Base-by-base conservation (phyloP, 2,113 vertebrate species). In the Apaloderma vittatum region DNA sequence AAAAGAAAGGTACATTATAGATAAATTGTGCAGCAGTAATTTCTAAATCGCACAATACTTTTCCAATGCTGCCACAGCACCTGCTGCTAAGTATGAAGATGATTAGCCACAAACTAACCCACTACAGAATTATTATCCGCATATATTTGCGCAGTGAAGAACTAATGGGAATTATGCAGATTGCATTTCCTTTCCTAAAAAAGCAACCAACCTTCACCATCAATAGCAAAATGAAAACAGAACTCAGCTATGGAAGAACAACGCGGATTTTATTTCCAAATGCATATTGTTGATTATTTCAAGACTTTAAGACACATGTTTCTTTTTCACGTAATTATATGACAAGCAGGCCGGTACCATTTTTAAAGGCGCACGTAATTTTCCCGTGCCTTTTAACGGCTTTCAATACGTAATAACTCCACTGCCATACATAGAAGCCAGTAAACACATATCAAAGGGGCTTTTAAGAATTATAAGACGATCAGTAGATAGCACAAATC, bases 141-240 rank as follows among this genome's bases (percentile, higher is more conserved):
- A 87, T 93, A 20, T 84, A 93, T 97, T 97, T 97, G 78, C 11
- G 19, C 65, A 77, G 88, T 86, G 96, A 98, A 97, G 96, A 97
- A 96, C 66, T 95, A 97, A 97, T 90, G 95, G 96, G 85, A 96
- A 98, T 98, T 98, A 97, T 98, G 97, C 94, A 98, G 94, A 93
- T 96, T 96, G 67, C 92, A 93, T 98, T 98, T 94, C 77, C 91
- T 96, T 97, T 90, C 94, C 95, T 30, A 72, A 94, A 96, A 97
- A 98, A 89, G 96, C 93, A 96, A 91, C 92, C 90, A 97, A 97
- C 93, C 96, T 98, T 97, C 95, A 93, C 68, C 94, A 30, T 73
- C 94, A 94, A 95, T 36, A 97, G 93, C 87, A 96, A 97, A 96
- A 86, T 78, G 95, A 92, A 90, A 96, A 86, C 97, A 93, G 93